Percentiles rank a stretch among this genome's conserved stretches.
Conservation (phyloP, 2,113 vertebrate genomes). For the Forbesichthys papilliferus region DNA sequence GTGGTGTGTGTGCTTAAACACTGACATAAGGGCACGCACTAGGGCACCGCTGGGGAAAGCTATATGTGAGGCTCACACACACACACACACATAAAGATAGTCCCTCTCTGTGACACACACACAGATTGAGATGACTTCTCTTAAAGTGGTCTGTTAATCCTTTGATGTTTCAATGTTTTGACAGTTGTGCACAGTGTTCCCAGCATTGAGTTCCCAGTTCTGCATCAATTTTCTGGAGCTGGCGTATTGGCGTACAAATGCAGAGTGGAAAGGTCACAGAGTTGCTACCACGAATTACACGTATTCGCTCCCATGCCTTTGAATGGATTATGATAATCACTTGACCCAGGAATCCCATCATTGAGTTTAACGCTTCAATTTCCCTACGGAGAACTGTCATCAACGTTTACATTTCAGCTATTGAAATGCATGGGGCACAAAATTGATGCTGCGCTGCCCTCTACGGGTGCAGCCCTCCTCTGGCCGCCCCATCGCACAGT, state of each 20-base stretch:
- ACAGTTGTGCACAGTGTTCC: slow-evolving; percentile 23
- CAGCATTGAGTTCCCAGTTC: slow-evolving; percentile 25
- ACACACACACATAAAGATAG: slow-evolving; percentile 6
- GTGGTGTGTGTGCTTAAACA: slow-evolving; percentile 30
- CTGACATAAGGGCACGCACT: slow-evolving; percentile 40
- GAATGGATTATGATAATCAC: slow-evolving; percentile 42
- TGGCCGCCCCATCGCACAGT: too few relatives aligned
- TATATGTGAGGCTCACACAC: slow-evolving; percentile 36
- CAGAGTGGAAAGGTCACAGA: slow-evolving; percentile 55
- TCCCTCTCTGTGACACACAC: not conserved
- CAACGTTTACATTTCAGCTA: slow-evolving; percentile 20
- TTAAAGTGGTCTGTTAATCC: slow-evolving; percentile 29
- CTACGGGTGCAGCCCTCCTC: too few relatives aligned
- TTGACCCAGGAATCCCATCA: slow-evolving; percentile 41
- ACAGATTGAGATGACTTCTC: slow-evolving; percentile 21
- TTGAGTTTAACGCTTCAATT: slow-evolving; percentile 21
- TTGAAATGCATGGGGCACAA: too few relatives aligned
- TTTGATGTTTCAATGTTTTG: slow-evolving; percentile 40
- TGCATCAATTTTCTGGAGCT: slow-evolving; percentile 35
- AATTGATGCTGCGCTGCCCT: too few relatives aligned
- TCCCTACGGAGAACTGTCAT: slow-evolving; percentile 40
- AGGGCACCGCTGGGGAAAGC: slow-evolving; percentile 57
- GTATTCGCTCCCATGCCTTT: not conserved
- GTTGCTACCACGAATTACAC: slow-evolving; percentile 21
- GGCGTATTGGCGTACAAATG: slow-evolving; percentile 27